Base-by-base conservation (phyloP, 2,797 vertebrate species). In the Anableps anableps region DNA sequence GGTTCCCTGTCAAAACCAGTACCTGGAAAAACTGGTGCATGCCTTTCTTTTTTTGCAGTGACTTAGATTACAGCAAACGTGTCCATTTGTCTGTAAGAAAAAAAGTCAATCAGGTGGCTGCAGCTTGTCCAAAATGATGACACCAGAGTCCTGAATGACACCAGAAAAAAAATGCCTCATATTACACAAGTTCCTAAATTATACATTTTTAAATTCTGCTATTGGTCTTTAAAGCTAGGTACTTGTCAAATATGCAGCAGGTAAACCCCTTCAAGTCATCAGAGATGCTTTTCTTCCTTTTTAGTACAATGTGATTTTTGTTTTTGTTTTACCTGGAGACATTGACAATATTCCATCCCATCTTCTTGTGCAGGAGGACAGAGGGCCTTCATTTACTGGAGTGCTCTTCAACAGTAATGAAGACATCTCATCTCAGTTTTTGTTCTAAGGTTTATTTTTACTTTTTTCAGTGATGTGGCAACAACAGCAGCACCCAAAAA, bases 381-480 rank as follows among this genome's bases (percentile, higher is more conserved):
- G 17, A 71, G 13, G 10, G 21, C 13, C 23, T 16, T 70, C 5
- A 43, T 70, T 70, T 70, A 43, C 10, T 4, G 11, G 29, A 34
- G 38, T 70, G 13, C 26, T 14, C 66, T 48, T 23, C 5, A 72
- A 17, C 58, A 60, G 8, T 38, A 79, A 5, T 29, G 0, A 34
- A 2, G 26, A 23, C 5, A 50, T 26, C 53, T 78, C 77, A 50
- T 16, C 53, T 79, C 77, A 72, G 78, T 41, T 60, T 88, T 85
- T 83, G 80, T 64, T 29, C 80, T 85, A 80, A 83, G 74, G 83
- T 93, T 94, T 85, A 88, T 93, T 93, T 92, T 89, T 87, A 34
- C 71, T 74, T 83, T 89, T 88, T 87, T 88, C 75, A 5, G 88
- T 89, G 89, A 94, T 5, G 80, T 81, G 84, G 91, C n/a, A 84